Percentiles rank a stretch among this genome's conserved stretches.
Evolutionary conservation across 2,113 vertebrate genomes (phyloP).

Genomic region (Coregonus clupeaformis): DNA sequence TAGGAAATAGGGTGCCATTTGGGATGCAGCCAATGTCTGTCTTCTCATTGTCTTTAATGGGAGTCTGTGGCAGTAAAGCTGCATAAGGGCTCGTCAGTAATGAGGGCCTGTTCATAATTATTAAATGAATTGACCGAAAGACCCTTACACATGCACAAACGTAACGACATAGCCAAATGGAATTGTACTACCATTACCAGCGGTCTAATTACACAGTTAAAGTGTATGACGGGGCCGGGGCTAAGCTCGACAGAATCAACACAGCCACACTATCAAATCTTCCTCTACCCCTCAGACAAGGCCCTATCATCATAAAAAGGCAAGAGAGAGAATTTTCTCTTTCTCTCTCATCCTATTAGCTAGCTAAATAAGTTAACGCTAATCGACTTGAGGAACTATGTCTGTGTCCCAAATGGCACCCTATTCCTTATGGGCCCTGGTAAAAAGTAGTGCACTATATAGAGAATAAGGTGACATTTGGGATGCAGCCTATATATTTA

Average conservation of each 20-base stretch:
- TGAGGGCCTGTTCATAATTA: conserved; percentile 57
- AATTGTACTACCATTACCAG: conserved; percentile 53
- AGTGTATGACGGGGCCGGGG: conserved; percentile 39
- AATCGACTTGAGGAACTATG: too few species aligned
- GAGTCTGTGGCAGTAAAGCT: conserved; percentile 27
- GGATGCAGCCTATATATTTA: too few species aligned
- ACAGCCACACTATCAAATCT: conserved; percentile 27
- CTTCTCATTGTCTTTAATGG: conserved; percentile 46
- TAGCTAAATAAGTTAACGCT: background rate
- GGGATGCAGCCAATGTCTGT: background rate
- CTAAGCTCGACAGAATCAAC: conserved; percentile 46
- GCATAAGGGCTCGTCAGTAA: conserved; percentile 39
- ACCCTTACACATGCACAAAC: conserved; percentile 57
- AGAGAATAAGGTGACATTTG: too few species aligned
- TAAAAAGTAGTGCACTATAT: too few species aligned
- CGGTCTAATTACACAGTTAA: conserved; percentile 60
- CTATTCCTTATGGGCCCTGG: too few species aligned
- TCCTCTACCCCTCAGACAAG: conserved; percentile 24
- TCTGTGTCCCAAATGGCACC: background rate
- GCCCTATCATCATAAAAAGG: background rate
- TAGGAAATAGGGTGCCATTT: too few species aligned
- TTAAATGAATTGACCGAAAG: conserved; percentile 68
- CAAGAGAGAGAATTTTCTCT: too few species aligned
- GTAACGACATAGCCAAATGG: conserved; percentile 63
- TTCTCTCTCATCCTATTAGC: background rate